Evolutionary conservation across 2,888 invertebrate species (phyloP), one percentile per base, ranked within the genome.

Genomic region (Trileptium ribeirensis): DNA sequence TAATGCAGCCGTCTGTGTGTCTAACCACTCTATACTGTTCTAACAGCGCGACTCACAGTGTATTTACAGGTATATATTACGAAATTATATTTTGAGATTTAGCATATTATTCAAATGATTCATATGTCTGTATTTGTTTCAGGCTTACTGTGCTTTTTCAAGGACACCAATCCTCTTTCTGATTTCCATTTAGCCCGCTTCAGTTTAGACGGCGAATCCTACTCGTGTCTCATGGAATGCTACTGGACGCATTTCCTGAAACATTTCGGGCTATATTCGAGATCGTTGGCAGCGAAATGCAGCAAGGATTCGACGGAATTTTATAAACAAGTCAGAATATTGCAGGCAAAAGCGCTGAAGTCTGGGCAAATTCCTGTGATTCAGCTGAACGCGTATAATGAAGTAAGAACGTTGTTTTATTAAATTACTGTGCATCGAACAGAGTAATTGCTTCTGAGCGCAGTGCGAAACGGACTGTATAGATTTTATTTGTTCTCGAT

Each of bases 141-240:
- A 75, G 77, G n/a, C 36, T 24, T 75, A 36, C 77, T 34, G 8
- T 75, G 77, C n/a, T 75, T 75, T 38, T 75, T 75, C 77, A 75
- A 75, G 36, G 29, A 33, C 34, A 15, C 51, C 24, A 36, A n/a
- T 34, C 33, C 38, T 75, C 77, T 75, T 15, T 38, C 38, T 39
- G 77, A 75, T 75, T 75, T 75, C 3, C 38, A 75, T n/a, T 24
- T 39, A 36, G 77, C 77, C 15, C 31, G n/a, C 3, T 75, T 75
- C n/a, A 36, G n/a, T 29, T 29, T 75, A 8, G 34, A 33, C 39
- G 77, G 77, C 2, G 3, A 24, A 37, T 29, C n/a, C 36, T 75
- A 37, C 36, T 24, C 34, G 29, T 75, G 38, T n/a, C 77, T 75
- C n/a, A 39, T 75, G n/a, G 37, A 75, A 75, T 75, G 29, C 77